Evolutionary conservation across 2,888 invertebrate genomes (phyloP).

Genomic region (Cryptocephalus moraei): DNA sequence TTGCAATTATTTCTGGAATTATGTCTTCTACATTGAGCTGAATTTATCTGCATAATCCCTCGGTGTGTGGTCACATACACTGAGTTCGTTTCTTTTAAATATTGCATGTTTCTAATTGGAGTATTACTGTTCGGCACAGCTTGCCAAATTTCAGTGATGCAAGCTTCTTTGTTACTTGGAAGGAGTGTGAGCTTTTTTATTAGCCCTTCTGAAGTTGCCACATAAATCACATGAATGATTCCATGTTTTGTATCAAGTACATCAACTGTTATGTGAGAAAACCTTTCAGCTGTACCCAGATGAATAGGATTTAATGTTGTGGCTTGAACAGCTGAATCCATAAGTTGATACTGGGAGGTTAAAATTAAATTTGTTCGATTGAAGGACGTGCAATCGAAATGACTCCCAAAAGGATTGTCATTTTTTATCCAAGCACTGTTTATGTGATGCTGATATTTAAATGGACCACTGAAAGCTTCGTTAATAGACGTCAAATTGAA

Average conservation of each 20-base stretch:
- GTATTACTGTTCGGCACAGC: conserved; percentile 46
- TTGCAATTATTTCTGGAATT: conserved; percentile 60
- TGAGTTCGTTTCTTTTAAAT: conserved; percentile 71
- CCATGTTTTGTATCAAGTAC: conserved; percentile 59
- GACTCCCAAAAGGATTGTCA: conserved; percentile 44
- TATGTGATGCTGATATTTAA: conserved; percentile 70
- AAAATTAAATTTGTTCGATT: conserved; percentile 42
- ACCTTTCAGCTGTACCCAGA: conserved; percentile 57
- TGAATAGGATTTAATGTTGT: conserved; percentile 60
- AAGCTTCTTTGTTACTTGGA: conserved; percentile 57
- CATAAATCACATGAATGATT: conserved; percentile 67
- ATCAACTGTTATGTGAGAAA: conserved; percentile 75
- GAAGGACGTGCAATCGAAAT: conserved; percentile 50
- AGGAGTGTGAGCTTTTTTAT: conserved; percentile 74
- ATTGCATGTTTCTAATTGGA: conserved; percentile 60
- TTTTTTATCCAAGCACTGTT: conserved; percentile 69
- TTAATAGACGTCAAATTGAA: conserved; percentile 77
- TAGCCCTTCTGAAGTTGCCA: conserved; percentile 63
- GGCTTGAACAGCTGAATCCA: conserved; percentile 79
- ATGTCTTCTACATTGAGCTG: conserved; percentile 70
- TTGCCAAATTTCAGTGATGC: conserved; percentile 78
- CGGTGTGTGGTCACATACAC: conserved; percentile 65
- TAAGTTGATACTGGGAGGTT: conserved; percentile 70
- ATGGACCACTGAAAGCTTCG: conserved; percentile 73
- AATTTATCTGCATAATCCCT: conserved; percentile 60